These are phyloP conservation scores for Prosapia bicincta DNA, from an alignment of 2,888 invertebrate species.

Conservation along the genomic window DNA sequence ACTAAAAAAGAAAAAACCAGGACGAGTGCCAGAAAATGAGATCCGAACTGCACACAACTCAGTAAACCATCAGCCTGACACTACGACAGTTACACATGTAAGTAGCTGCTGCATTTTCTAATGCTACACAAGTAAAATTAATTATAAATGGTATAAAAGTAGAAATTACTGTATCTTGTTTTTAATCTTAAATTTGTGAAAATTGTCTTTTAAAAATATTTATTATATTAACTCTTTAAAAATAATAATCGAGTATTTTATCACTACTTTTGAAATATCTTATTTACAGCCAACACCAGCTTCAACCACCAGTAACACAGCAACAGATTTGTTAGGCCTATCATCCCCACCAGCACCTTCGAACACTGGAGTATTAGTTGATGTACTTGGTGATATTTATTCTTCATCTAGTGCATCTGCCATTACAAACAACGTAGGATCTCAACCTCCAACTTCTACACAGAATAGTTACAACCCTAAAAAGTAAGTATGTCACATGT, in stretches of 20 bases:
- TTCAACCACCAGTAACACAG: constrained; percentile 45
- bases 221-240: no score
- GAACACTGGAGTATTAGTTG: constrained; percentile 77
- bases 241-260: no score
- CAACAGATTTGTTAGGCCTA: constrained; percentile 82
- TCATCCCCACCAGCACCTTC: constrained; percentile 73
- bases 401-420: constrained; percentile 56
- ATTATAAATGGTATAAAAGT: no score
- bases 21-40: constrained; percentile 85
- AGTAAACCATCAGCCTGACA: constrained; percentile 42
- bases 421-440: constrained; percentile 25
- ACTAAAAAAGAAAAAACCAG: constrained; percentile 97
- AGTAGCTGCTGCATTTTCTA: background rate
- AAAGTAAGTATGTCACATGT: constrained; percentile 55
- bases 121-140: background rate
- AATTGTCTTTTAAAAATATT: no score
- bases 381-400: constrained; percentile 89
- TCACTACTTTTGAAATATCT: no score
- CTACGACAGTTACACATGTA: constrained; percentile 41
- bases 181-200: no score
- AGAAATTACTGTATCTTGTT: background rate
- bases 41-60: constrained; percentile 81
- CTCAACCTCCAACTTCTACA: constrained; percentile 40
- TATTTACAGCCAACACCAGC: constrained; percentile 29
- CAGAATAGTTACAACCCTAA: constrained; percentile 81